Base-by-base conservation (phyloP, 2,113 vertebrate species). In the Oreochromis tanganicae region DNA sequence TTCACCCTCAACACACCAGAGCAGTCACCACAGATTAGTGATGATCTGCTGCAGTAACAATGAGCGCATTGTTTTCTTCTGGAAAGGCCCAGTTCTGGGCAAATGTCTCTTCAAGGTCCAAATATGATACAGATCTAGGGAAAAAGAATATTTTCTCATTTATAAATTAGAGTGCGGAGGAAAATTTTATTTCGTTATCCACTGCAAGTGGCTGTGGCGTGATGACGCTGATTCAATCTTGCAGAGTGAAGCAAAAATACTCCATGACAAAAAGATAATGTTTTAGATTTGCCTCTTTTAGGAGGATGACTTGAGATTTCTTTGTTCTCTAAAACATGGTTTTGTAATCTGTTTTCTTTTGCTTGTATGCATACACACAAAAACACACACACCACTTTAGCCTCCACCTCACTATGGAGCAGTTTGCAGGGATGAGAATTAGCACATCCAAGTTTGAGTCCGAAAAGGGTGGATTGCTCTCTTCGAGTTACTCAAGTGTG, bases 301-400 rank as follows among this genome's bases (percentile, higher is more conserved):
- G 21, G 16, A 27, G 5, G 21, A 6, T 43, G 66, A 71, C n/a
- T 14, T 4, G 36, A 43, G 66, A 41, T 43, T 43, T 41, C 36
- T 41, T 43, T 43, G 63, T 66, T 41, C 36, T 71, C 36, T 68
- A 41, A 68, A 68, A 68, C 34, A 71, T 16, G 11, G 4, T 24
- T 21, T 41, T 0, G 0, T 43, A 43, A 2, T 71, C 1, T 3
- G 66, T 43, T 43, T 24, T 41, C 63, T 16, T 9, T 71, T 71
- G 36, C 66, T 71, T 16, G 66, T 24, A 43, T 43, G 38, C 19
- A 68, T 9, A 43, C n/a, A 73, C 38, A 27, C 12, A 27, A 3
- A 46, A 0, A 48, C n/a, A 17, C 41, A 11, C 21, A 4, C 21
- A 48, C 21, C 24, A 46, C 41, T 48, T 73, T 29, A 29, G 68